Evolutionary conservation across 92 coral and sea anemone genomes (phyloP), one percentile per base, ranked within the genome.

Genomic region (Epizoanthus rinbou): DNA sequence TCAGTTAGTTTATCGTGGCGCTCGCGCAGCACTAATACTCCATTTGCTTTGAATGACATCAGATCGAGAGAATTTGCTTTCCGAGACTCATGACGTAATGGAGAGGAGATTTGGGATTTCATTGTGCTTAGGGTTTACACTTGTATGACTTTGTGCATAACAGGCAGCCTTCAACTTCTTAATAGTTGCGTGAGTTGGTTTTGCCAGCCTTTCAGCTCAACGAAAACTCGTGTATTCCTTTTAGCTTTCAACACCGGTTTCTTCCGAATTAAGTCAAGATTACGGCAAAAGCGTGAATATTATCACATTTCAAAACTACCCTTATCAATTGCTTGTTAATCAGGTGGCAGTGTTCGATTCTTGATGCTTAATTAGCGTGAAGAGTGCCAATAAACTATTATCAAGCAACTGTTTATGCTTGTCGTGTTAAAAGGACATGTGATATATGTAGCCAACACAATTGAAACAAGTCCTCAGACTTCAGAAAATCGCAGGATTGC

Each of bases 141-240:
- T 78, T 78, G 82, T 50, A 22, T 78, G 69, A 17, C 58, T 78
- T 78, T 78, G 82, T 78, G 82, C 82, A 78, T 78, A 78, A 78
- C 82, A 62, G 70, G 82, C 82, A 60, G 82, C 82, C 57, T 78
- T 78, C 82, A 78, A 63, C 2, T n/a, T 37, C 16, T 6, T 10
- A 57, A 60, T 21, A 13, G 16, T 37, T 3, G 15, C 66, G 19
- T 23, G 17, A 78, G n/a, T n/a, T 39, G 4, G 8, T 17, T 41
- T 39, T 43, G 15, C 8, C 45, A 18, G 56, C 39, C 18, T 9
- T 60, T 60, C 24, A 5, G 14, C 54, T 11, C 9, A n/a, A 33
- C 19, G 58, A 78, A 78, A 57, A 11, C 8, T 18, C 23, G 6
- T 8, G 56, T 3, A 1, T 4, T 33, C 37, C 18, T 37, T 17